Evolutionary conservation across 2,888 invertebrate species (phyloP).

Genomic region (Tupiocoris notatus): DNA sequence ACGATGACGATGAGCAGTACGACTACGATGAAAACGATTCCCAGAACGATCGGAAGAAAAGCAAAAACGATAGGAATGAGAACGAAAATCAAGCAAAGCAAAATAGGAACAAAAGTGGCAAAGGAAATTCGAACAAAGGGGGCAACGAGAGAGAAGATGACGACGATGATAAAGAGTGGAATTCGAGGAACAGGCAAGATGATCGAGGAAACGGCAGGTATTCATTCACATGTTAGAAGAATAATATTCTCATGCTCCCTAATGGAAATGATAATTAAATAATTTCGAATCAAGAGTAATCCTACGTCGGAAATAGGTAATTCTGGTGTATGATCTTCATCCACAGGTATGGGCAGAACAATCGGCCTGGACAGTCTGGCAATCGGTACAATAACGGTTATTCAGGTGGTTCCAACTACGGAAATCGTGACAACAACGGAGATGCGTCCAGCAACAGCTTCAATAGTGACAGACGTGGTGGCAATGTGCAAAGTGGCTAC

Average conservation of each 20-base stretch:
- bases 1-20: conserved; percentile 41
- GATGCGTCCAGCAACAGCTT: not conserved
- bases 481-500: not conserved
- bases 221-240: not conserved
- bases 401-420: too few relatives aligned
- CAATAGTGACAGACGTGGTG: not conserved
- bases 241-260: too few relatives aligned
- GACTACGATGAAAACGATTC: conserved; percentile 36
- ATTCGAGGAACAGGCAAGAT: not conserved
- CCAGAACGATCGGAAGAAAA: not conserved
- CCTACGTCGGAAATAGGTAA: too few relatives aligned
- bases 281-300: too few relatives aligned
- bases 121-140: not conserved
- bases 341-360: not conserved
- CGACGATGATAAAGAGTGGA: not conserved
- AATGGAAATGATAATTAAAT: too few relatives aligned
- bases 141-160: not conserved
- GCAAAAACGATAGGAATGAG: conserved; percentile 8
- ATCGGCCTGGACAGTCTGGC: too few relatives aligned
- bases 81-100: conserved; percentile 4
- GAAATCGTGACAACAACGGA: not conserved
- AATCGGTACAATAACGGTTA: too few relatives aligned
- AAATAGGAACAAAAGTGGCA: conserved; percentile 7
- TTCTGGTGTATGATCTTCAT: too few relatives aligned
- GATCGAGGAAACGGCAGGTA: not conserved